Conservation (phyloP, 2,888 invertebrate genomes). For the Agelastica alni region DNA sequence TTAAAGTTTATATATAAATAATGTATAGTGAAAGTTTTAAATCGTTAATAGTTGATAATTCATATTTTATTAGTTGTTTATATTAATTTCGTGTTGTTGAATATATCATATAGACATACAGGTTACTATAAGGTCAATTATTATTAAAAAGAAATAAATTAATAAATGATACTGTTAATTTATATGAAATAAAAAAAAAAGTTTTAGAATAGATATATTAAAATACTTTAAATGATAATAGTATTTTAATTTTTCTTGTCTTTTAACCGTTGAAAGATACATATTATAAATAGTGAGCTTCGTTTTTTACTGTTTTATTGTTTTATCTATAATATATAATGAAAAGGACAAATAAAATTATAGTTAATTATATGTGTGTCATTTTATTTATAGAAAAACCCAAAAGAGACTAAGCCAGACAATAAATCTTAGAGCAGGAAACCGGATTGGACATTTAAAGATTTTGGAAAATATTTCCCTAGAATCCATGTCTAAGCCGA, state of each 20-base stretch:
- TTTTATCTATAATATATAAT: constrained; percentile 11
- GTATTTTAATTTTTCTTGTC: constrained; percentile 27
- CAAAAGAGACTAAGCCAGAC: no score
- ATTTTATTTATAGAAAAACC: no score
- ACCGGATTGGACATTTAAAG: no score
- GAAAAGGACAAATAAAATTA: constrained; percentile 21
- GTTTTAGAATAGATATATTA: constrained; percentile 32
- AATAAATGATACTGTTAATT: constrained; percentile 38
- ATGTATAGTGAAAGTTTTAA: constrained; percentile 30
- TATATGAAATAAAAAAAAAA: constrained; percentile 32
- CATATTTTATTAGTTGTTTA: constrained; percentile 31
- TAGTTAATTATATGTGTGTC: constrained; percentile 19
- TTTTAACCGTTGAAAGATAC: constrained; percentile 19
- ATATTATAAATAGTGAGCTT: constrained; percentile 17
- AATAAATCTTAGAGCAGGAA: no score
- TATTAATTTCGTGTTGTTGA: constrained; percentile 27
- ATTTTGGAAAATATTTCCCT: no score
- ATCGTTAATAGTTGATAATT: constrained; percentile 33
- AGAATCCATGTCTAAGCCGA: no score
- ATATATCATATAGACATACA: constrained; percentile 35
- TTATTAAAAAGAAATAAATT: constrained; percentile 26
- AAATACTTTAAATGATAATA: constrained; percentile 28
- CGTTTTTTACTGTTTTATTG: constrained; percentile 15
- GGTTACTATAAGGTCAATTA: constrained; percentile 49
- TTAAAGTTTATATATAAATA: constrained; percentile 23